Conservation (phyloP, 2,888 invertebrate genomes). For the Xanthorhoe spadicearia region DNA sequence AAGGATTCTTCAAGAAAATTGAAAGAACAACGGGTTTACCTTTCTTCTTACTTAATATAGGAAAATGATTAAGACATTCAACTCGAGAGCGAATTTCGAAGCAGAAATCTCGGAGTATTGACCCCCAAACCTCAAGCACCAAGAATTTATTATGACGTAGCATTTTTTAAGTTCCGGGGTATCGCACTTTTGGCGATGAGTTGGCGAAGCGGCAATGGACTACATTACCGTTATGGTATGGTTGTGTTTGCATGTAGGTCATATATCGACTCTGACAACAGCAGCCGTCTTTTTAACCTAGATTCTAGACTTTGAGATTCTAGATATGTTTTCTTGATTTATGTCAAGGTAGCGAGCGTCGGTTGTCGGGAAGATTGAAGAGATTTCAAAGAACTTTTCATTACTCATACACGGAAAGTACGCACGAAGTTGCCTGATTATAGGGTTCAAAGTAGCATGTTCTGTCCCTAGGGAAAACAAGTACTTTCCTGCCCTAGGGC, state of each 20-base stretch:
- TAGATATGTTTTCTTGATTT: conserved; percentile 23
- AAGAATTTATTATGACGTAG: conserved; percentile 10
- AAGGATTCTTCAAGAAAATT: background rate
- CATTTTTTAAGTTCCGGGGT: conserved; percentile 28
- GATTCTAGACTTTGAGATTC: conserved; percentile 33
- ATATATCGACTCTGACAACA: conserved; percentile 30
- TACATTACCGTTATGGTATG: conserved; percentile 46
- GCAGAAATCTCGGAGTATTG: conserved; percentile 18
- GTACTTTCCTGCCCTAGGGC: too few relatives aligned
- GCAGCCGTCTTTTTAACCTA: conserved; percentile 35
- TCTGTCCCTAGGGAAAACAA: too few relatives aligned
- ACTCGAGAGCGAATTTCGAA: conserved; percentile 2
- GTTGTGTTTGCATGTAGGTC: conserved; percentile 36
- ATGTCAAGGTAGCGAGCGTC: conserved; percentile 35
- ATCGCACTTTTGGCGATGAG: conserved; percentile 32
- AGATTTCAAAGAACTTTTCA: background rate
- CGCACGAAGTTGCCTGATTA: too few relatives aligned
- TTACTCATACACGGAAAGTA: too few relatives aligned
- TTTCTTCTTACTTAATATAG: background rate
- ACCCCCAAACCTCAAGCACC: conserved; percentile 16
- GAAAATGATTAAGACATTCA: conserved; percentile 7
- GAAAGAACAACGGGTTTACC: background rate
- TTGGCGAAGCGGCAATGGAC: conserved; percentile 30
- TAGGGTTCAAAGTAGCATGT: too few relatives aligned
- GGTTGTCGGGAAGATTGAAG: conserved; percentile 5